Percentiles rank a stretch among this genome's conserved stretches.
These are phyloP conservation scores for Nipponia nippon DNA, from an alignment of 2,113 vertebrate species.

Conservation along the genomic window DNA sequence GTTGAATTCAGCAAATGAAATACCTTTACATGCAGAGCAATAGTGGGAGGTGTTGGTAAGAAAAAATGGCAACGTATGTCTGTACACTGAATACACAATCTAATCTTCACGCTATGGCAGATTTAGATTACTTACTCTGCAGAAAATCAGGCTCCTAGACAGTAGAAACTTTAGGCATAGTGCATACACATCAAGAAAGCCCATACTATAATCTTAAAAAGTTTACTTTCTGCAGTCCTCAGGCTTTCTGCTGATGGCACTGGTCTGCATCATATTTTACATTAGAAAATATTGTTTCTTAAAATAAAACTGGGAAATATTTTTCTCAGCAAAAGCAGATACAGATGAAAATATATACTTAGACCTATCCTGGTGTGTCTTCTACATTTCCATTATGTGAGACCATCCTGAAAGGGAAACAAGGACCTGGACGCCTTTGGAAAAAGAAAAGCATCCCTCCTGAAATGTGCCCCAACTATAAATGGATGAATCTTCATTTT, in stretches of 20 bases:
- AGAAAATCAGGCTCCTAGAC: background rate
- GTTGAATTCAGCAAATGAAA: conserved; percentile 50
- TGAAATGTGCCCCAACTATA: background rate
- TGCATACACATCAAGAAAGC: background rate
- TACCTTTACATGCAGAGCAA: background rate
- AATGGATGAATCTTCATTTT: background rate
- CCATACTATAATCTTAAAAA: background rate
- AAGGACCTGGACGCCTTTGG: background rate
- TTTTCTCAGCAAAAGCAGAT: background rate
- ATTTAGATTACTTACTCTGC: background rate
- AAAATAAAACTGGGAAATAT: background rate
- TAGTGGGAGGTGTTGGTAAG: background rate
- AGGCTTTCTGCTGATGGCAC: background rate
- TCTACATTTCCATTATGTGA: background rate
- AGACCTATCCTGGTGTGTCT: background rate
- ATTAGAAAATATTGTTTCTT: background rate
- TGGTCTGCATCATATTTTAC: background rate
- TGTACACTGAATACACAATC: background rate
- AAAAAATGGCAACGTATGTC: background rate
- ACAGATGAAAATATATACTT: background rate
- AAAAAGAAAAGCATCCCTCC: background rate
- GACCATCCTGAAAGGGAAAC: background rate
- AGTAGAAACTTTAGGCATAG: background rate
- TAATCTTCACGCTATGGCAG: background rate
- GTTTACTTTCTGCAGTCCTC: background rate